Evolutionary conservation across 2,113 vertebrate genomes (phyloP).

Genomic region (Xenotilapia caudafasciata): DNA sequence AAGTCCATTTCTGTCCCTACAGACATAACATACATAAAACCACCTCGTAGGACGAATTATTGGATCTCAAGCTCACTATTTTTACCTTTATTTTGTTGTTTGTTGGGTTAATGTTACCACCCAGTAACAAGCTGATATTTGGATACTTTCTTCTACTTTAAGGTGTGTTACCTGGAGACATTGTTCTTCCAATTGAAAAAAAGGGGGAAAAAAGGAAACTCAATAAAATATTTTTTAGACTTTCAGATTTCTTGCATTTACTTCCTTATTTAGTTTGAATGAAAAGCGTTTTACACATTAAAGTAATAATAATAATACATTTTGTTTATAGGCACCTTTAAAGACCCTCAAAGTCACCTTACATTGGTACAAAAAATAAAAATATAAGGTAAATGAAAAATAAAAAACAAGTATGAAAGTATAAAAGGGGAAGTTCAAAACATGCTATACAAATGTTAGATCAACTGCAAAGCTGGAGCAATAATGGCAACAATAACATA

Average conservation of each 20-base stretch:
- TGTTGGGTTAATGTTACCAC: background rate
- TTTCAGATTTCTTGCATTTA: background rate
- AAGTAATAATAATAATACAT: background rate
- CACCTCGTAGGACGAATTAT: background rate
- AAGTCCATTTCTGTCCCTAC: background rate
- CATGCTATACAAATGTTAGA: background rate
- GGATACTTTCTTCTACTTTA: background rate
- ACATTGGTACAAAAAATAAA: background rate
- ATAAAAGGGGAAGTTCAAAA: background rate
- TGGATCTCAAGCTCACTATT: background rate
- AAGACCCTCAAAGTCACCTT: background rate
- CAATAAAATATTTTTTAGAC: background rate
- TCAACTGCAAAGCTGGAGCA: background rate
- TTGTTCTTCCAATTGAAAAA: background rate
- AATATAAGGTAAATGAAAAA: background rate
- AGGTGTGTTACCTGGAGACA: background rate
- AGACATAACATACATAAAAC: background rate
- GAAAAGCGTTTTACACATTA: background rate
- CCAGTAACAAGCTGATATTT: background rate
- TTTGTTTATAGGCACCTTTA: background rate
- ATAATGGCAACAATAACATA: background rate
- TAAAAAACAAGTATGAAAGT: background rate
- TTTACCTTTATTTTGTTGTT: background rate
- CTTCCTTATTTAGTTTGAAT: background rate
- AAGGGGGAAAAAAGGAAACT: fast-evolving